A percentile compares a stretch with the other conserved stretches of the same genome.
Conservation (phyloP, 2,113 vertebrate species). For the Equus przewalskii region DNA sequence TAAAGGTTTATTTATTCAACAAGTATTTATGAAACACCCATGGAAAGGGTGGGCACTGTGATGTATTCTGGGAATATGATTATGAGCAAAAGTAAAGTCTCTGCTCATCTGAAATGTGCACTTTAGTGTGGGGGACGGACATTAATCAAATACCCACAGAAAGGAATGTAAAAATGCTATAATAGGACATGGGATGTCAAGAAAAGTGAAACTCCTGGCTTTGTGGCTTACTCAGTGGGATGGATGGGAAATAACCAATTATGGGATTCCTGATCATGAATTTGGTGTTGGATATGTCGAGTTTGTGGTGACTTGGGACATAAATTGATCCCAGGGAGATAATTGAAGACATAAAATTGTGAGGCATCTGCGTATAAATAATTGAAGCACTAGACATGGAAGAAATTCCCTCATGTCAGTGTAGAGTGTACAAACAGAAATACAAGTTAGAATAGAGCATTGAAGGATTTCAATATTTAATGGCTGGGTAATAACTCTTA, state of each 20-base stretch:
- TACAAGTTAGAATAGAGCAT: not conserved
- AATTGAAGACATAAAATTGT: not conserved
- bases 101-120: not conserved
- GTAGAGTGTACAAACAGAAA: not conserved
- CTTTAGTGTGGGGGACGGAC: not conserved
- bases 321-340: not conserved
- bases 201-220: not conserved
- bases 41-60: not conserved
- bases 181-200: not conserved
- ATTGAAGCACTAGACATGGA: not conserved
- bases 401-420: not conserved
- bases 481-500: not conserved
- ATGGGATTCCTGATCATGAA: not conserved
- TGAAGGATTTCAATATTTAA: not conserved
- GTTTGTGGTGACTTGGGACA: not conserved
- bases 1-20: not conserved
- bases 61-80: not conserved
- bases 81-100: not conserved
- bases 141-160: slow-evolving; percentile 1
- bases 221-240: not conserved
- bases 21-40: not conserved
- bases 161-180: not conserved
- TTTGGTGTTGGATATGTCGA: not conserved
- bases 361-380: slow-evolving; percentile 23
- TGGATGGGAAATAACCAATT: not conserved